A percentile compares a stretch with the other conserved stretches of the same genome.
Evolutionary conservation across 2,888 invertebrate genomes (phyloP).

Genomic region (Cryptocephalus moraei): DNA sequence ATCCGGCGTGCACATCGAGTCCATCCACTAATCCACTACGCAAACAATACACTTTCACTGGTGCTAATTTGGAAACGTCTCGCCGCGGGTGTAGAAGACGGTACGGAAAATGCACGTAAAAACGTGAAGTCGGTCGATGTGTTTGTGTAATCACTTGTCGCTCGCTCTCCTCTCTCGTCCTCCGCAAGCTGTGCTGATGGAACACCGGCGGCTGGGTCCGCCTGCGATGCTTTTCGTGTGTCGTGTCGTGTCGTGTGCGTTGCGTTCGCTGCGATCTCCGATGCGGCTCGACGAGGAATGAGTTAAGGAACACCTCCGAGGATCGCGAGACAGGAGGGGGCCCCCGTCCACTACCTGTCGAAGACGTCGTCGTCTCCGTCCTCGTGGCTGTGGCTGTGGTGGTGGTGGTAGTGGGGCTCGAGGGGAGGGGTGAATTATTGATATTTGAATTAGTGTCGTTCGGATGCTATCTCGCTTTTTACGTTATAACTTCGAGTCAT

Average conservation of each 20-base stretch:
- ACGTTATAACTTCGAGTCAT: slow-evolving; percentile 33
- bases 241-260: not conserved
- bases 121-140: slow-evolving; percentile 10
- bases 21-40: slow-evolving; percentile 19
- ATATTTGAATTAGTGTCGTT: slow-evolving; percentile 37
- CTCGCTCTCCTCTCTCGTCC: slow-evolving; percentile 4
- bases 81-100: no score
- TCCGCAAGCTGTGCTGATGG: slow-evolving; percentile 13
- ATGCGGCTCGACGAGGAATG: slow-evolving; percentile 24
- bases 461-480: slow-evolving; percentile 30
- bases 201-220: slow-evolving; percentile 1
- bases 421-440: slow-evolving; percentile 35
- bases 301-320: slow-evolving; percentile 32
- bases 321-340: slow-evolving; percentile 27
- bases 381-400: not conserved
- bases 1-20: slow-evolving; percentile 6
- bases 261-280: not conserved
- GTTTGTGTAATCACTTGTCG: slow-evolving; percentile 26
- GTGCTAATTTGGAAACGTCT: slow-evolving; percentile 32
- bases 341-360: slow-evolving; percentile 30
- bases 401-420: slow-evolving; percentile 15
- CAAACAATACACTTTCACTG: slow-evolving; percentile 29
- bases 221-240: slow-evolving; percentile 1
- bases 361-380: slow-evolving; percentile 21
- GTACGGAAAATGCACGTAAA: no score